Evolutionary conservation across 2,113 vertebrate species (phyloP).

Genomic region (Tetrao urogallus): DNA sequence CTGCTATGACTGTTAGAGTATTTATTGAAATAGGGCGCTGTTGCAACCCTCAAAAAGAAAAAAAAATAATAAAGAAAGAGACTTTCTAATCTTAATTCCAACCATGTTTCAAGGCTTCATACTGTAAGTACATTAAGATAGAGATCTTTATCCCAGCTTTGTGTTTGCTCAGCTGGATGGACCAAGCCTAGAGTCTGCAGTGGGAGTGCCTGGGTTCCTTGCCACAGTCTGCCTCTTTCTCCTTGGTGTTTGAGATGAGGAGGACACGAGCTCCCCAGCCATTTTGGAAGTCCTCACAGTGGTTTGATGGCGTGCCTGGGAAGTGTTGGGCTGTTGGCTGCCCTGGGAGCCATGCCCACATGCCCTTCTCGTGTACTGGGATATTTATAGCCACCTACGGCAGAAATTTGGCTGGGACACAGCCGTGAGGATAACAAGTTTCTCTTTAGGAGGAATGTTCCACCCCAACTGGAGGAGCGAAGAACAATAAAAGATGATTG

Average conservation of each 20-base stretch:
- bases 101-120: neutral
- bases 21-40: neutral
- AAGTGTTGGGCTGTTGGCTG: neutral
- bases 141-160: neutral
- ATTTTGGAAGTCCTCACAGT: neutral
- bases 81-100: neutral
- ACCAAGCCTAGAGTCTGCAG: neutral
- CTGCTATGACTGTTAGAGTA: neutral
- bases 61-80: neutral
- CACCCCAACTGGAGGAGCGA: conserved; percentile 6
- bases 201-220: neutral
- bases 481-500: conserved; percentile 61
- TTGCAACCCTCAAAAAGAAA: neutral
- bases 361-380: conserved; percentile 34
- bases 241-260: neutral
- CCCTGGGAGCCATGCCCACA: conserved; percentile 56
- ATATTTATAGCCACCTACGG: conserved; percentile 52
- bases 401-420: conserved; percentile 42
- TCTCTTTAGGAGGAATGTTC: conserved; percentile 72
- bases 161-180: neutral
- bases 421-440: conserved; percentile 58
- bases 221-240: neutral
- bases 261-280: neutral
- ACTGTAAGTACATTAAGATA: neutral
- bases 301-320: neutral